phyloP scores from a whole-genome alignment of 2,113 vertebrate species.

The Eonycteris spelaea region DNA sequence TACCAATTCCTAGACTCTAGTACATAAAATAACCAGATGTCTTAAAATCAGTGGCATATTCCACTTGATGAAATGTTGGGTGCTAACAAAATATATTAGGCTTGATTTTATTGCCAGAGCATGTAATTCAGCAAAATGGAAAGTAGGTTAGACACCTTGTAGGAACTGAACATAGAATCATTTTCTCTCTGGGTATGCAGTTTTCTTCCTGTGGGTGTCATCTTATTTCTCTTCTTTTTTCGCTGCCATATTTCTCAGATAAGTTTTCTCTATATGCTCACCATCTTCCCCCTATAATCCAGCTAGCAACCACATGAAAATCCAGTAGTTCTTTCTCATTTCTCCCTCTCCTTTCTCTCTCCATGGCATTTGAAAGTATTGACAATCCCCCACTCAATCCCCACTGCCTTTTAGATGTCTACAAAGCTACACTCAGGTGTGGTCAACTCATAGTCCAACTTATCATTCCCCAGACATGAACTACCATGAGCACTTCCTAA shows the following conservation, averaged over 20 bases:
- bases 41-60: not conserved
- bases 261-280: not conserved
- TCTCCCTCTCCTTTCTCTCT: not conserved
- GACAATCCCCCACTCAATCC: not conserved
- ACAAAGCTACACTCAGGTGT: not conserved
- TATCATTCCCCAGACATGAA: not conserved
- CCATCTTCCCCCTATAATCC: not conserved
- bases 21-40: not conserved
- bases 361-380: not conserved
- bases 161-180: not conserved
- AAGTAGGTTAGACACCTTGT: not conserved
- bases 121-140: not conserved
- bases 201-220: too few species aligned
- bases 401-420: not conserved
- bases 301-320: not conserved
- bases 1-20: not conserved
- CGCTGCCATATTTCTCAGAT: not conserved
- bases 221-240: not conserved
- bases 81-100: not conserved
- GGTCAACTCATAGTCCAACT: not conserved
- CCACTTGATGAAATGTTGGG: not conserved
- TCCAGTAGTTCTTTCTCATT: not conserved
- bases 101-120: not conserved
- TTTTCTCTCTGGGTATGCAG: not conserved
- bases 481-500: too few species aligned